Evolutionary conservation across 2,888 invertebrate genomes (phyloP).

Genomic region (Punctoribates punctum): DNA sequence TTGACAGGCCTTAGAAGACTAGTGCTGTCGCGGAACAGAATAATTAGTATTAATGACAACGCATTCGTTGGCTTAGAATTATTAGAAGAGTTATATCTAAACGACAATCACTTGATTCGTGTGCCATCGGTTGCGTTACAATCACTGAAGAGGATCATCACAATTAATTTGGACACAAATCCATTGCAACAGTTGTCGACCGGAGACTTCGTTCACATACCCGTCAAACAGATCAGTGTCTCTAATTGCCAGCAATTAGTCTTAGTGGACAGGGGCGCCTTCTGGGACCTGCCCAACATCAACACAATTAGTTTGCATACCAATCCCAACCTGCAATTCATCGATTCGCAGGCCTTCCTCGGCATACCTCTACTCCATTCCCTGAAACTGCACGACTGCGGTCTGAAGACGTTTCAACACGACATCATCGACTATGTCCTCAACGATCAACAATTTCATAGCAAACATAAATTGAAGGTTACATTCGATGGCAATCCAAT

Average conservation of each 20-base stretch:
- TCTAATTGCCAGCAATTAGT: conserved; percentile 53
- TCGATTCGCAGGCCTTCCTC: conserved; percentile 54
- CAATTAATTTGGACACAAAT: conserved; percentile 49
- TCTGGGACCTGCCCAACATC: conserved; percentile 53
- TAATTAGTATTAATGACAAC: conserved; percentile 51
- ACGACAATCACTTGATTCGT: conserved; percentile 45
- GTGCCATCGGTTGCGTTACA: conserved; percentile 47
- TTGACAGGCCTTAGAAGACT: conserved; percentile 50
- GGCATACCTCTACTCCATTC: conserved; percentile 52
- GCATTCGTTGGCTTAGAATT: conserved; percentile 52
- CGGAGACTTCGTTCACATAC: conserved; percentile 50
- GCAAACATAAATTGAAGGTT: conserved; percentile 48
- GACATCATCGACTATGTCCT: conserved; percentile 51
- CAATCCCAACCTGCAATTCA: conserved; percentile 53
- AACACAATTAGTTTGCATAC: conserved; percentile 53
- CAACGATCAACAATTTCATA: background rate
- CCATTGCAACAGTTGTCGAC: conserved; percentile 48
- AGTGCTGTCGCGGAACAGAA: conserved; percentile 51
- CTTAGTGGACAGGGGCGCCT: conserved; percentile 53
- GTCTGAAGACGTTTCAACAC: conserved; percentile 53
- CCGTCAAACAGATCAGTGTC: conserved; percentile 52
- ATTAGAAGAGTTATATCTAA: conserved; percentile 49
- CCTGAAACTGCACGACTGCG: conserved; percentile 55
- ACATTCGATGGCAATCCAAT: conserved; percentile 55
- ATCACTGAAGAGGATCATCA: conserved; percentile 46